Conservation (phyloP, 2,888 invertebrate genomes). For the Euspilapteryx auroguttella region DNA sequence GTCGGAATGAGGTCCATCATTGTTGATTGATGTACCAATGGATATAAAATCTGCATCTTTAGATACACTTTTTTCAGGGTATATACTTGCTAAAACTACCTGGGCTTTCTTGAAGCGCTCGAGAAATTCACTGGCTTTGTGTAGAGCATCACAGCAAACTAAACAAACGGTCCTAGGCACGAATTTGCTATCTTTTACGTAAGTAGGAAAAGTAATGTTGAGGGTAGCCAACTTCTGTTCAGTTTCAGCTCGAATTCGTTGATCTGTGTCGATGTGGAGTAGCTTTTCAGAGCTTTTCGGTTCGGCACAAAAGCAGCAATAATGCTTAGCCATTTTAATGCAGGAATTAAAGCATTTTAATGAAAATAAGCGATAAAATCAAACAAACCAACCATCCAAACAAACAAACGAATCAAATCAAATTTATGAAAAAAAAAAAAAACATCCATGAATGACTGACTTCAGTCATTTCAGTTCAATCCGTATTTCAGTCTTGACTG, state of each 20-base stretch:
- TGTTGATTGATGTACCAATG: no score
- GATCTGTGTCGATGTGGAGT: conserved; percentile 31
- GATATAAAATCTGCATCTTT: neutral
- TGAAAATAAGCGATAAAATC: no score
- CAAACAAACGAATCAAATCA: no score
- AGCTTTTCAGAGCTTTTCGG: conserved; percentile 19
- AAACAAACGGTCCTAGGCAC: conserved; percentile 40
- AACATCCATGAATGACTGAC: no score
- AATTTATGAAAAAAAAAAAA: no score
- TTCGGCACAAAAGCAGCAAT: conserved; percentile 40
- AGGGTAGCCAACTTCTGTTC: neutral
- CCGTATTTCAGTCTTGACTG: no score
- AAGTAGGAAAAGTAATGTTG: no score
- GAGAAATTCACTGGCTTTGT: conserved; percentile 34
- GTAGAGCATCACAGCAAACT: conserved; percentile 31
- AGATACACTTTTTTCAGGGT: conserved; percentile 26
- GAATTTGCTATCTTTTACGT: conserved; percentile 19
- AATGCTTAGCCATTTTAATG: conserved; percentile 10
- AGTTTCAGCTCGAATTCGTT: conserved; percentile 14
- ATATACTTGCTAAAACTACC: neutral
- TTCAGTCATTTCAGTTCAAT: no score
- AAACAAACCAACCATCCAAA: no score
- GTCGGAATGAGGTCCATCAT: conserved; percentile 1
- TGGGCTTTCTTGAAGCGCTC: conserved; percentile 6
- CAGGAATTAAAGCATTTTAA: no score